Evolutionary conservation across 2,888 invertebrate species (phyloP).

Genomic region (Glomeris marginata): DNA sequence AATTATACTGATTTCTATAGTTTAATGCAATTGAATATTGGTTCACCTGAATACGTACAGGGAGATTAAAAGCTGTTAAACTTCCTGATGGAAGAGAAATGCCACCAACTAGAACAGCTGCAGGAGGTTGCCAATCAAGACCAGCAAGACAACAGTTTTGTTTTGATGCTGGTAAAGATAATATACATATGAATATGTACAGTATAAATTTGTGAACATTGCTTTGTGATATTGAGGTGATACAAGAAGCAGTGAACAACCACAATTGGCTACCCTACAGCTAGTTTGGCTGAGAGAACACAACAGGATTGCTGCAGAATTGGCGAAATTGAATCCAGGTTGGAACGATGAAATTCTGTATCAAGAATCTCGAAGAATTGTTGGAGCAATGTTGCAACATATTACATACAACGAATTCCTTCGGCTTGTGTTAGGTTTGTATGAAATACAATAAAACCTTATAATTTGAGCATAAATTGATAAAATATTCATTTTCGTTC

Average conservation of each 20-base stretch:
- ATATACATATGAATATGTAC: no score
- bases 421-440: constrained; percentile 21
- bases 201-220: no score
- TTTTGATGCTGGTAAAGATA: constrained; percentile 7
- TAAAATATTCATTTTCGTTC: neutral
- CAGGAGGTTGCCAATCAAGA: constrained; percentile 2
- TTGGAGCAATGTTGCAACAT: constrained; percentile 21
- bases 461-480: neutral
- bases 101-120: constrained; percentile 4
- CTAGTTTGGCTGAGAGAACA: constrained; percentile 9
- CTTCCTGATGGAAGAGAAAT: neutral
- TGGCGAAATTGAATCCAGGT: constrained; percentile 9
- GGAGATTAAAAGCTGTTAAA: no score
- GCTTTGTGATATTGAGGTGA: constrained; percentile 7
- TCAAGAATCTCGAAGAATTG: constrained; percentile 13
- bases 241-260: constrained; percentile 13
- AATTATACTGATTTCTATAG: no score
- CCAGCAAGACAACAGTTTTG: neutral
- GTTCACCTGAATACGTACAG: no score
- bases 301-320: constrained; percentile 8
- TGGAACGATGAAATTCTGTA: constrained; percentile 15
- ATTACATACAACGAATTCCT: constrained; percentile 25
- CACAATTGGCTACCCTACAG: constrained; percentile 9
- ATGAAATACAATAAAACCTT: neutral
- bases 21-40: no score